Conservation (phyloP, 2,113 vertebrate genomes). For the Marcusenius ussheri region DNA sequence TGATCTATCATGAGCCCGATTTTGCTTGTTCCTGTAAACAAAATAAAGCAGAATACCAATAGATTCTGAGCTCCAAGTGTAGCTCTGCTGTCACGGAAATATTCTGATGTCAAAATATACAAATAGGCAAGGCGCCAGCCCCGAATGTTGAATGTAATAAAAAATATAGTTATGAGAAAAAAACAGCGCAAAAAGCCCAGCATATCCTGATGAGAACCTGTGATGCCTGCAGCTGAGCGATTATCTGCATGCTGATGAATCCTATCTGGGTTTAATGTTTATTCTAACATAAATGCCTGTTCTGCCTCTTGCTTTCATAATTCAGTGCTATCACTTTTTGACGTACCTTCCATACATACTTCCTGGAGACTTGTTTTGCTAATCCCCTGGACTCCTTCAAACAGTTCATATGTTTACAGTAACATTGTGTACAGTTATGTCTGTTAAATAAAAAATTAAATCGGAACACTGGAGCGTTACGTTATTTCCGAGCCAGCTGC, state of each 20-base stretch:
- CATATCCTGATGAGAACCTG: background rate
- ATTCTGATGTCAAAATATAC: background rate
- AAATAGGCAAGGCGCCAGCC: background rate
- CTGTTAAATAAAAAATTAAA: background rate
- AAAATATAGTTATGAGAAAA: background rate
- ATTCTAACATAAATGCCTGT: background rate
- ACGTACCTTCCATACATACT: background rate
- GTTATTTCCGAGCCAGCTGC: slow-evolving; percentile 40
- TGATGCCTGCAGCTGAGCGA: background rate
- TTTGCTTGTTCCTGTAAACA: background rate
- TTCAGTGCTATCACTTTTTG: background rate
- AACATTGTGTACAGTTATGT: background rate
- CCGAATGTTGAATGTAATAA: background rate
- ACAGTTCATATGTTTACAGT: background rate
- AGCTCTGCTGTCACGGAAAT: background rate
- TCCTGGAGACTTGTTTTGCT: background rate
- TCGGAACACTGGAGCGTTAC: slow-evolving; percentile 27
- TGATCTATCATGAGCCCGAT: background rate
- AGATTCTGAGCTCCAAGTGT: background rate
- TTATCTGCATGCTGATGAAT: slow-evolving; percentile 1
- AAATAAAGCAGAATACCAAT: background rate
- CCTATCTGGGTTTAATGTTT: background rate
- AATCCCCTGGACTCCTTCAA: background rate
- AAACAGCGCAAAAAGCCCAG: background rate
- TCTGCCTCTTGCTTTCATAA: background rate